These are phyloP conservation scores for Boloria euphrosyne DNA, from an alignment of 2,888 invertebrate species.

Conservation along the genomic window DNA sequence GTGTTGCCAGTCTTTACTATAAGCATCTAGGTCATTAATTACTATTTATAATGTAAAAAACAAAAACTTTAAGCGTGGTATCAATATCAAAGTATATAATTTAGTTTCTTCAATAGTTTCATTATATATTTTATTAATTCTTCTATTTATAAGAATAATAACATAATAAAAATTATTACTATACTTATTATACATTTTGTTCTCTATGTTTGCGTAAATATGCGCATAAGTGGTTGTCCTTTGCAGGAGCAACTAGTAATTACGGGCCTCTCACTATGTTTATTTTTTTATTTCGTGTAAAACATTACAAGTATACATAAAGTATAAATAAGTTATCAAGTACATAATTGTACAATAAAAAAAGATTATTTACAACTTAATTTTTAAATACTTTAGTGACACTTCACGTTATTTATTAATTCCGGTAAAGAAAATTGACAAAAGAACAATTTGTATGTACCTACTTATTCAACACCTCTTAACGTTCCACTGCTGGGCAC, in stretches of 20 bases:
- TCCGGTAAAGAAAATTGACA: too few relatives aligned
- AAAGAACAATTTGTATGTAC: too few relatives aligned
- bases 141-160: too few relatives aligned
- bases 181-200: not conserved
- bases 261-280: constrained; percentile 31
- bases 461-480: too few relatives aligned
- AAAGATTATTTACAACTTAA: not conserved
- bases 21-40: too few relatives aligned
- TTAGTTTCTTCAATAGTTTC: too few relatives aligned
- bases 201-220: constrained; percentile 31
- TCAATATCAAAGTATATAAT: too few relatives aligned
- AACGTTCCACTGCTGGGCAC: too few relatives aligned
- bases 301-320: not conserved
- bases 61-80: too few relatives aligned
- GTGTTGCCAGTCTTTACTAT: too few relatives aligned
- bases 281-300: constrained; percentile 9
- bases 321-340: not conserved
- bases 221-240: constrained; percentile 35
- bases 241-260: constrained; percentile 27
- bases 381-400: not conserved
- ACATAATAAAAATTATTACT: not conserved
- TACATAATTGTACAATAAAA: not conserved
- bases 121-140: too few relatives aligned
- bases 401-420: not conserved
- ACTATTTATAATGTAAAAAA: too few relatives aligned